These are phyloP conservation scores for Taenioides sp. DNA, from an alignment of 2,797 vertebrate species.

Conservation along the genomic window DNA sequence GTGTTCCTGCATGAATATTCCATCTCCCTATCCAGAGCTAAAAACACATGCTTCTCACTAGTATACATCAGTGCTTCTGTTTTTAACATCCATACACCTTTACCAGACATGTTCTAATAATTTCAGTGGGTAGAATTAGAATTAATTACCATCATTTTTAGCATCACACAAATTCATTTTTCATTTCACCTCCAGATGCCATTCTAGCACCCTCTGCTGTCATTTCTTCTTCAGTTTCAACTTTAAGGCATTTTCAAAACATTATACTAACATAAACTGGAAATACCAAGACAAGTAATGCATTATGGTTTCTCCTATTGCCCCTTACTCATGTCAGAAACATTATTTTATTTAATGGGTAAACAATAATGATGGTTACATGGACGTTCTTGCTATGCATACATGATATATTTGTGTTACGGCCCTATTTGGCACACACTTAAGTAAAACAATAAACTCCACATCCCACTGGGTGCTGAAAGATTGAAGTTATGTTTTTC, in stretches of 20 bases:
- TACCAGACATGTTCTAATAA: not conserved
- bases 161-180: not conserved
- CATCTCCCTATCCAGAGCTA: not conserved
- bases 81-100: no score
- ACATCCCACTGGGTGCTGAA: constrained; percentile 43
- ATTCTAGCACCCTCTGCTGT: not conserved
- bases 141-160: not conserved
- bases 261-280: not conserved
- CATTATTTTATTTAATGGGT: not conserved
- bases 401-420: not conserved
- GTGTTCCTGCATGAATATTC: not conserved
- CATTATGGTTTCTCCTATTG: not conserved
- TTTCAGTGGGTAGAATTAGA: not conserved
- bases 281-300: not conserved
- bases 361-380: not conserved
- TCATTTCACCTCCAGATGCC: not conserved
- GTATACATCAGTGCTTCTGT: not conserved
- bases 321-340: not conserved
- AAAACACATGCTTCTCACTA: not conserved
- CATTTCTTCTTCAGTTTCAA: not conserved
- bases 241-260: not conserved
- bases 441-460: constrained; percentile 7
- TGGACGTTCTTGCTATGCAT: not conserved
- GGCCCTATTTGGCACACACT: not conserved
- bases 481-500: constrained; percentile 63